Evolutionary conservation across 2,888 invertebrate genomes (phyloP), one percentile per base, ranked within the genome.

Genomic region (Euspilapteryx auroguttella): DNA sequence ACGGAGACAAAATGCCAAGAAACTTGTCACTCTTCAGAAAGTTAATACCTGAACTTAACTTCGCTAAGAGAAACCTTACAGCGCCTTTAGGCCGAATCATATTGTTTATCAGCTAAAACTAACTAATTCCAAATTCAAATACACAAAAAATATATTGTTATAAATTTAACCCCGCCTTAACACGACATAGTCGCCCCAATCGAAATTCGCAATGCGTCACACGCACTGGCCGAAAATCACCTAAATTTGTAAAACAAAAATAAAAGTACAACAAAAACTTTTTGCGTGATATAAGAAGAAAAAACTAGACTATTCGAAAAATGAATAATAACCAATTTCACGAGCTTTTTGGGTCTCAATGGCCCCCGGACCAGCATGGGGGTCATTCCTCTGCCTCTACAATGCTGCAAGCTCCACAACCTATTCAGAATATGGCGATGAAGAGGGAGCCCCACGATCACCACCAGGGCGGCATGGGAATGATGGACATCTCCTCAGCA

Each of bases 1-100:
- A 69, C 69, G 64, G 71, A 68, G 54, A 65, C 75, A 75, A 75
- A 75, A 75, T 75, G 75, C 65, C 68, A 69, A 66, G 64, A 58
- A 64, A 69, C 46, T 58, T 58, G 53, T 54, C 63, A 37, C 66
- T 62, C 44, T 75, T 66, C 53, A 75, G 71, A 62, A 75, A 73
- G 54, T 45, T 73, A 56, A 73, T 75, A 51, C 62, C 63, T 30
- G 73, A 75, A 57, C 47, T 75, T 34, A 73, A 75, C 43, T 73
- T 75, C 40, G 56, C 71, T 21, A 75, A 75, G 52, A 61, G 73
- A 53, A 73, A 71, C 49, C 62, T 71, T 35, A 75, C 66, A 29
- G 61, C 63, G 35, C 65, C 65, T 28, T 50, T 64, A 29, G 62
- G 63, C 40, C 59, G 64, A 40, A 64, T 65, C 42, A 66, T 73